Evolutionary conservation across 1,140 invertebrate genomes (phyloP), one percentile per base, ranked within the genome.

Genomic region (Mya arenaria): DNA sequence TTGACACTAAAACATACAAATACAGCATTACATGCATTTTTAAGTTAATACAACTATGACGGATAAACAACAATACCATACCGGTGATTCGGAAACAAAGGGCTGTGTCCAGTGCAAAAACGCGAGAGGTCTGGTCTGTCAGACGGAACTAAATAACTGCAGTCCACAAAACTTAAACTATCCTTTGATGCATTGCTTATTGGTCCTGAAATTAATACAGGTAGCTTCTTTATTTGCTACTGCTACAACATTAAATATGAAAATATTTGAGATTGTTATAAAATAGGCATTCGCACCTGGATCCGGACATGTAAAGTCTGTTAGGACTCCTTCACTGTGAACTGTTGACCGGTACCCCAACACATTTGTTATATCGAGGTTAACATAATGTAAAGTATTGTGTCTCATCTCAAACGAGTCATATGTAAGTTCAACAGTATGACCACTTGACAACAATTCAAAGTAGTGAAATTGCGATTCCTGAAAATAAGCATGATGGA

Each of bases 251-350:
- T 25, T 32, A 15, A 68, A 5, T 68, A 68, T 37, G 13, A 68
- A 6, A 19, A 48, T 19, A 23, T 48, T 30, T 69, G 17, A n/a
- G 17, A 17, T 13, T 6, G 6, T 6, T 48, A 8, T 23, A 25
- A 23, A 44, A 36, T 58, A 39, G n/a, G 1, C n/a, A 13, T 58
- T 48, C n/a, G 39, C 66, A 84, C 87, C 85, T 83, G 88, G 87
- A 60, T 83, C 72, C 19, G 89, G 89, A 28, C 85, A 68, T 41
- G 89, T 89, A 1, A 86, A 75, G 55, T 89, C 89, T 19, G 81
- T 66, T 32, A 89, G 41, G 28, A 87, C 84, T 4, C 85, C 86
- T 1, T 80, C 60, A 44, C 83, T 81, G 30, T 79, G 83, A 23
- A 89, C 78, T 36, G 85, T 85, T 25, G 80, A 84, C n/a, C 63